A percentile compares a stretch with the other conserved stretches of the same genome.
Evolutionary conservation across 2,797 vertebrate species (phyloP).

Genomic region (Eulemur mongoz): DNA sequence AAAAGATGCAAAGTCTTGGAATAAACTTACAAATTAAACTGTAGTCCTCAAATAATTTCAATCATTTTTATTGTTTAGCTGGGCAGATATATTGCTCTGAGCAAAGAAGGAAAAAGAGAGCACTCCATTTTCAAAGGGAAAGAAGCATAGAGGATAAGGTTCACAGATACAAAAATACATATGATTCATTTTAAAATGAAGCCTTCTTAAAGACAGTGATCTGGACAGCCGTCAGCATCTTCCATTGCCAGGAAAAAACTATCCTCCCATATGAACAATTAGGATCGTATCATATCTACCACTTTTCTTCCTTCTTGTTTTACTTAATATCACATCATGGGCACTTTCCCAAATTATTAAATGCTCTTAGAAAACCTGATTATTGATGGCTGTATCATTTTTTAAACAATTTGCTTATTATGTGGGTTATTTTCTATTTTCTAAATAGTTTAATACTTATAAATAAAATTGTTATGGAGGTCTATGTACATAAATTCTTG

Average conservation of each 20-base stretch:
- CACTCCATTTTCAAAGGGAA: conserved; percentile 41
- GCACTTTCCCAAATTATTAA: neutral
- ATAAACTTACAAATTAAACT: conserved; percentile 53
- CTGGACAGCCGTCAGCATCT: neutral
- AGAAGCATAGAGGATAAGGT: conserved; percentile 20
- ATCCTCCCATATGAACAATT: neutral
- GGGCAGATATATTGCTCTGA: conserved; percentile 30
- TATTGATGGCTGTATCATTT: neutral
- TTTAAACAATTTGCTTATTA: neutral
- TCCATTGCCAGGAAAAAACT: neutral
- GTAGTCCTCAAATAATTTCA: conserved; percentile 36
- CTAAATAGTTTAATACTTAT: neutral
- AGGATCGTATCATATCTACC: neutral
- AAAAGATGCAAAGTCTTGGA: conserved; percentile 20
- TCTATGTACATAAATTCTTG: neutral
- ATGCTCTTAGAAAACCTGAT: neutral
- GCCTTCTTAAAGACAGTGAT: neutral
- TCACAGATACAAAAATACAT: conserved; percentile 47
- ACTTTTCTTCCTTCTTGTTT: neutral
- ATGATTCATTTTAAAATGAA: conserved; percentile 36
- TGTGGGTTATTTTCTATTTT: neutral
- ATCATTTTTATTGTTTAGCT: conserved; percentile 55
- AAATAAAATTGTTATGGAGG: neutral
- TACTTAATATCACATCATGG: neutral
- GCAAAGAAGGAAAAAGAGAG: neutral